phyloP scores from a whole-genome alignment of 2,797 vertebrate genomes.

The Miopithecus talapoin region DNA sequence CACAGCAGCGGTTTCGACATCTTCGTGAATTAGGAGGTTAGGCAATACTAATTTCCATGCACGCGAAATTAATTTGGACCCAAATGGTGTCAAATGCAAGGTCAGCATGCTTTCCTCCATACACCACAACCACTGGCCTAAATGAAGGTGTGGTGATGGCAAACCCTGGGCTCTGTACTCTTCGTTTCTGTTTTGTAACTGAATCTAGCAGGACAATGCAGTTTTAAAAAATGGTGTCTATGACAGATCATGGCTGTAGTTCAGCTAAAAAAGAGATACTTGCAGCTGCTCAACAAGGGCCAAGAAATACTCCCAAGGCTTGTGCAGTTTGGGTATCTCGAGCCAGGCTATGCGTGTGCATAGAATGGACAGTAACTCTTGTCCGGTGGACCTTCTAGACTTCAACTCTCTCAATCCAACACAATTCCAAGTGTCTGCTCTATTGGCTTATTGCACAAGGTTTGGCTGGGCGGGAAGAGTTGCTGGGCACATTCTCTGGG shows the following conservation, averaged over 20 bases:
- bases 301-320: not conserved
- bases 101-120: not conserved
- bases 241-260: not conserved
- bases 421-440: not conserved
- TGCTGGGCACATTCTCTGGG: not conserved
- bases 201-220: not conserved
- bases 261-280: not conserved
- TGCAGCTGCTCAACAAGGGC: not conserved
- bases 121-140: not conserved
- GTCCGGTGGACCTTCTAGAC: not conserved
- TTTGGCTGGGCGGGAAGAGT: too few relatives aligned
- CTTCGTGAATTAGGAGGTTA: not conserved
- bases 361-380: not conserved
- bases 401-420: not conserved
- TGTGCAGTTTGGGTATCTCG: not conserved
- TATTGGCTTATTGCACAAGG: not conserved
- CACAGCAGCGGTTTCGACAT: not conserved
- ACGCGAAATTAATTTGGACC: not conserved
- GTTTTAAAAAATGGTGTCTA: not conserved
- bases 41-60: not conserved
- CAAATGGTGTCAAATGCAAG: not conserved
- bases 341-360: not conserved
- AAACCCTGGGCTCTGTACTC: not conserved
- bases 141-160: not conserved
- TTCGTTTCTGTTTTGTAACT: not conserved